phyloP scores from a whole-genome alignment of 2,113 vertebrate species.

The Dasyurus viverrinus region DNA sequence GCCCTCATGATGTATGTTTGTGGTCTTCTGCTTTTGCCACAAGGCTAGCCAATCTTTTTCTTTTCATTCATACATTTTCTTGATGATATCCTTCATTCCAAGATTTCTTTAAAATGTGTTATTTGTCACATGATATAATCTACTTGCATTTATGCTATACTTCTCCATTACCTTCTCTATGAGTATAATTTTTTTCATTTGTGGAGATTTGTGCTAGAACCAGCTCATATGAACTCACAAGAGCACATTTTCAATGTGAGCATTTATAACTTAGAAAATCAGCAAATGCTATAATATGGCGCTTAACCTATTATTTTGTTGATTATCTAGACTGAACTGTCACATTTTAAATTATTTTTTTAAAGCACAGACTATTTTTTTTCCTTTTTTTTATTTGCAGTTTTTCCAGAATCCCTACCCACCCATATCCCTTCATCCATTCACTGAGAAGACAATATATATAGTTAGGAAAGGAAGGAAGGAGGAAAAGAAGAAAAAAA shows the following conservation, averaged over 20 bases:
- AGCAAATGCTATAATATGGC: too few relatives aligned
- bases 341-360: too few relatives aligned
- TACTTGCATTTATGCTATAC: background rate
- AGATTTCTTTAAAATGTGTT: background rate
- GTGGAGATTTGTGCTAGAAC: background rate
- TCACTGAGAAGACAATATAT: too few relatives aligned
- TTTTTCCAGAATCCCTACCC: too few relatives aligned
- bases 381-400: too few relatives aligned
- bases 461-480: too few relatives aligned
- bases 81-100: background rate
- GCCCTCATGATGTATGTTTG: background rate
- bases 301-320: too few relatives aligned
- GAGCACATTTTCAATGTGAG: background rate
- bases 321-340: too few relatives aligned
- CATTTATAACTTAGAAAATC: too few relatives aligned
- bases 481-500: too few relatives aligned
- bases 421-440: too few relatives aligned
- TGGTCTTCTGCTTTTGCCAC: background rate
- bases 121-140: background rate
- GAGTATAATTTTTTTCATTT: background rate
- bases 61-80: background rate
- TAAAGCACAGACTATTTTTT: too few relatives aligned
- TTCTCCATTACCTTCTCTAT: background rate
- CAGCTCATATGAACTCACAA: background rate
- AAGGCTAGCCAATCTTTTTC: background rate